Conservation (phyloP, 2,797 vertebrate genomes). For the Eospalax fontanierii region DNA sequence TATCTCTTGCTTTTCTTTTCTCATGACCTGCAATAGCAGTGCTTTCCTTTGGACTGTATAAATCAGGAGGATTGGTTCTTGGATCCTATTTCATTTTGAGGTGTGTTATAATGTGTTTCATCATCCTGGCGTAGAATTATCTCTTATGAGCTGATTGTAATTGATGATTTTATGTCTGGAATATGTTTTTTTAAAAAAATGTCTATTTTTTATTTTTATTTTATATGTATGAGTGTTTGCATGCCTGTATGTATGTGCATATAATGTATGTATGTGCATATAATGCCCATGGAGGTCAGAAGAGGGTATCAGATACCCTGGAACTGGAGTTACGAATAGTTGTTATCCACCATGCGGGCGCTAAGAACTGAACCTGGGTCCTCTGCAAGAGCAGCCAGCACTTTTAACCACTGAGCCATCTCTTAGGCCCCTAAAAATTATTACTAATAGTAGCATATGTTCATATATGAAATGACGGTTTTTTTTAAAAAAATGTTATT, state of each 20-base stretch:
- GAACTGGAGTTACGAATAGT: no score
- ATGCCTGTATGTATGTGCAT: no score
- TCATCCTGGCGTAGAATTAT: neutral
- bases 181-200: neutral
- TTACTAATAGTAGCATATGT: neutral
- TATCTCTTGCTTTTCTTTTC: neutral
- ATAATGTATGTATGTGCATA: no score
- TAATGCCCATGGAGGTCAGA: no score
- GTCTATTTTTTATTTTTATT: no score
- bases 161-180: neutral
- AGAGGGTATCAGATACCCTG: no score
- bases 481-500: no score
- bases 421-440: neutral
- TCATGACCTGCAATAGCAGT: neutral
- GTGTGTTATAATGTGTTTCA: neutral
- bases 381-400: no score
- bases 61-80: neutral
- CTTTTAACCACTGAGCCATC: no score
- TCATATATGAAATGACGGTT: neutral
- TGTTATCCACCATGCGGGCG: no score
- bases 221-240: no score
- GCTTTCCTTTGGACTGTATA: neutral
- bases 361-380: no score
- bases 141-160: neutral
- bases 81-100: neutral